Base-by-base conservation (phyloP, 2,113 vertebrate species). In the Danionella cerebrum region DNA sequence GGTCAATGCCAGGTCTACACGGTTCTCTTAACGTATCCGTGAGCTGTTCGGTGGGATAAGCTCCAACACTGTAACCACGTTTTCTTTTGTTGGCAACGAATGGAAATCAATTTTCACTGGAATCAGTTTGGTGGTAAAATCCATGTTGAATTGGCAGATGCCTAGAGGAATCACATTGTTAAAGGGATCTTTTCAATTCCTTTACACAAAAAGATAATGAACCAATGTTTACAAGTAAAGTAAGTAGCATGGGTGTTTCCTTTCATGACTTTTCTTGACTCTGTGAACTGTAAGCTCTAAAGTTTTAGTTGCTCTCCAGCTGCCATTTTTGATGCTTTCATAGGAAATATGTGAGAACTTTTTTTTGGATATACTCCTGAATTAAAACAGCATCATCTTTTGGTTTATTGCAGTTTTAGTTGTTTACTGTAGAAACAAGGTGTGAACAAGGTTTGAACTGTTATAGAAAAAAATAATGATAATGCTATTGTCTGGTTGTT, bases 241-340 rank as follows among this genome's bases (percentile, higher is more conserved):
- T 52, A 42, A 41, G 8, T 16, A 10, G 3, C 2, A 8, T 68
- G 1, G 22, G 9, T 47, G 29, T 52, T 24, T 14, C 42, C 22
- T 38, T 24, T 51, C 39, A 1, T 22, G 19, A 31, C 12, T 55
- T 27, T 35, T n/a, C n/a, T n/a, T n/a, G n/a, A n/a, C n/a, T n/a
- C n/a, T n/a, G n/a, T n/a, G n/a, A n/a, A n/a, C n/a, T n/a, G n/a
- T n/a, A n/a, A n/a, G 29, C 63, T 38, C 81, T 83, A 9, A 67
- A 81, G 80, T 80, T 73, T 83, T 80, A 84, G 86, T 84, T 87
- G 89, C 89, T 87, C 89, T 87, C 87, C 89, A 89, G 89, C 84
- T 89, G 87, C 79, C 80, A 80, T 67, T 69, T 36, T 25, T 66
- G 70, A 85, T 79, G 57, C n/a, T n/a, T n/a, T n/a, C n/a, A n/a